Evolutionary conservation across 2,113 vertebrate genomes (phyloP), one percentile per base, ranked within the genome.

Genomic region (Patagioenas fasciata): DNA sequence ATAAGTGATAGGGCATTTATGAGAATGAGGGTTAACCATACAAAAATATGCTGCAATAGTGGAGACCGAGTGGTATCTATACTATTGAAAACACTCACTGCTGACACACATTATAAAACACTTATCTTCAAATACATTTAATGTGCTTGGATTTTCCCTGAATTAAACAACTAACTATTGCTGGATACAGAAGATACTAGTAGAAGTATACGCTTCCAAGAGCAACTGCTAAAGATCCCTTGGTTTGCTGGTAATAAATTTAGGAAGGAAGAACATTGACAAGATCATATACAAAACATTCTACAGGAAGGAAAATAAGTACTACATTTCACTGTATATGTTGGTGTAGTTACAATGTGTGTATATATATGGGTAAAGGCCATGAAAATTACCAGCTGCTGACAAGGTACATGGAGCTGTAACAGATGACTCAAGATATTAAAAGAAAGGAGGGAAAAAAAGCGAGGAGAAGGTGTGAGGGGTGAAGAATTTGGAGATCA

Each of bases 381-480:
- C 58, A 72, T 28, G 17, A 53, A 64, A 87, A 80, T 80, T 26
- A 73, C 13, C 66, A 48, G 25, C 42, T 79, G 70, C 36, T 48
- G 15, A 56, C 29, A 29, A 3, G 14, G 48, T 34, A 7, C 24
- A 61, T 0, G 3, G 67, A 80, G 32, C 47, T 88, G 57, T 77
- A 65, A 70, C 57, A 85, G 58, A 38, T 44, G 54, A 88, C 25
- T 73, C 12, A 80, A 44, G 34, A 24, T 70, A 88, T 50, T 57
- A 62, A 83, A 74, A 80, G 64, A 60, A 48, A 9, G 10, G 5
- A 3, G 3, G 5, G 0, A 1, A 6, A 38, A 31, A 36, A 47
- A 47, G 34, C 31, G 29, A 81, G n/a, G 58, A 53, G 85, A 72
- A 84, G 19, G 28, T 61, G 10, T 36, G 71, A 85, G 11, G 17